Evolutionary conservation across 2,888 invertebrate genomes (phyloP), one percentile per base, ranked within the genome.

Genomic region (Drymonia ruficornis): DNA sequence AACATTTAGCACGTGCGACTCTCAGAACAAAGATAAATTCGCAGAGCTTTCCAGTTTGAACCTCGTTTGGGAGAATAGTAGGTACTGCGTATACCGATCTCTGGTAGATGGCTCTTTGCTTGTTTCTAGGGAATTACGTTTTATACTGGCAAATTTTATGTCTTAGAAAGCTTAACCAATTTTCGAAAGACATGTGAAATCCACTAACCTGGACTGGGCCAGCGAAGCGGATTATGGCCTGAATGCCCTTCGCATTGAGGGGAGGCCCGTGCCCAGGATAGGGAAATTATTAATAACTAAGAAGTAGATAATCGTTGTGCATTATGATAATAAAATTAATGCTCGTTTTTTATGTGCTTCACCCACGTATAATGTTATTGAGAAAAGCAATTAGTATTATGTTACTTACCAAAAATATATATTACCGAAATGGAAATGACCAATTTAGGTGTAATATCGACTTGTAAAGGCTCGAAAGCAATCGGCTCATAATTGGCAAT

Each of bases 1-100:
- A 87, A 76, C 83, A 83, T 84, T 80, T 74, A 74, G 84, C 78
- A 88, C 87, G 91, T 89, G 91, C 85, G 83, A 78, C 66, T 74
- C 64, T 83, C 76, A 76, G 74, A 79, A 84, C 81, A 84, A 86
- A 83, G 81, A 81, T 84, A 76, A 83, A 80, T 80, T 79, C 76
- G 68, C 74, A 70, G 61, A 74, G 75, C 75, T 80, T 81, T 74
- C 62, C 62, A 61, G 65, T 71, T 74, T 62, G 70, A 78, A 79
- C 75, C 72, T 72, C 75, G 65, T 61, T 59, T 45, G 53, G 55
- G 59, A 61, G 70, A 72, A 73, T 66, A 11, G 2, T 34, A 11
- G 11, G 66, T 65, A 6, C 40, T 15, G 15, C 2, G 2, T 15
- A n/a, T n/a, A n/a, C n/a, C n/a, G n/a, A n/a, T n/a, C n/a, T n/a